Conservation (phyloP, 1,140 invertebrate species). For the Aphidius gifuensis region DNA sequence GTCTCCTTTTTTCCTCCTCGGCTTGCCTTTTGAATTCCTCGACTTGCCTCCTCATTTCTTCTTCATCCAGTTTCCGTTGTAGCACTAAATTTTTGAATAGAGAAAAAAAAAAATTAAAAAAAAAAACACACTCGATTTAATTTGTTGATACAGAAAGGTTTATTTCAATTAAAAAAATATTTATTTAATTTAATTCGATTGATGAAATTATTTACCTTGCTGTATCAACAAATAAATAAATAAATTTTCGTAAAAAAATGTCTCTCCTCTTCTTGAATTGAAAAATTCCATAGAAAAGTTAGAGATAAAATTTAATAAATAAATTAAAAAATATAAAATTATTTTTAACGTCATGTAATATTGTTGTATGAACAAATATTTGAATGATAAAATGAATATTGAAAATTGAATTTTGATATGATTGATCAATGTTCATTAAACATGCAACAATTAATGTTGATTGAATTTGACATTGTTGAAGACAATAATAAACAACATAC, state of each 20-base stretch:
- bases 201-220: too few species aligned
- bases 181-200: too few species aligned
- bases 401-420: not conserved
- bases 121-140: not conserved
- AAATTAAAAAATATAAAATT: too few species aligned
- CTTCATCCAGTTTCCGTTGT: constrained; percentile 29
- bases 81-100: constrained; percentile 19
- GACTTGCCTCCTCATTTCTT: constrained; percentile 29
- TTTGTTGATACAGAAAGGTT: too few species aligned
- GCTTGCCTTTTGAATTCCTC: constrained; percentile 34
- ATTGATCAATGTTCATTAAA: not conserved
- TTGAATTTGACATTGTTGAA: not conserved
- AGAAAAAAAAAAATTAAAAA: not conserved
- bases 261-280: too few species aligned
- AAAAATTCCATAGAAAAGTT: too few species aligned
- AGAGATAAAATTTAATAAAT: too few species aligned
- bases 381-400: not conserved
- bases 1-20: constrained; percentile 39
- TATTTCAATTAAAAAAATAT: too few species aligned
- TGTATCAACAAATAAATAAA: too few species aligned
- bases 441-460: constrained; percentile 3
- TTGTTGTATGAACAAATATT: too few species aligned
- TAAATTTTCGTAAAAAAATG: too few species aligned
- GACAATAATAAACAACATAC: not conserved
- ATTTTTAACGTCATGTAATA: too few species aligned